phyloP scores from a whole-genome alignment of 2,113 vertebrate genomes.

The Corythaixoides concolor region DNA sequence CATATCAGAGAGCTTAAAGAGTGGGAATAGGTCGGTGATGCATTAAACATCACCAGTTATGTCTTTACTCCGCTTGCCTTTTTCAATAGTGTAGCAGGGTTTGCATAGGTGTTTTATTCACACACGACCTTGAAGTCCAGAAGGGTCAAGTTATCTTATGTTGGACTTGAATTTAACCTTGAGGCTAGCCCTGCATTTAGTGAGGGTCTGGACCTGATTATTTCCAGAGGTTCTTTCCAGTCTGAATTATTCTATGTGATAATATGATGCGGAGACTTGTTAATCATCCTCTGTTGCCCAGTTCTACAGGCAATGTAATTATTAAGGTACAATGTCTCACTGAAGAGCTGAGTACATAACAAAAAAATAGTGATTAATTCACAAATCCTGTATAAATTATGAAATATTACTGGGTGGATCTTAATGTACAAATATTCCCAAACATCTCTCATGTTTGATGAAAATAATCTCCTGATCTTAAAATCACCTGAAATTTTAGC shows the following conservation, averaged over 20 bases:
- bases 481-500: neutral
- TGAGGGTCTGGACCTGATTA: neutral
- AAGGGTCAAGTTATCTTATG: neutral
- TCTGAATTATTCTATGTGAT: neutral
- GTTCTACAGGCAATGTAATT: neutral
- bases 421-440: neutral
- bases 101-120: neutral
- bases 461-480: neutral
- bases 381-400: neutral
- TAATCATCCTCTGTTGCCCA: neutral
- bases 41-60: neutral
- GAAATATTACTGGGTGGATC: neutral
- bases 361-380: constrained; percentile 22
- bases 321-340: neutral
- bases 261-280: neutral
- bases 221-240: neutral
- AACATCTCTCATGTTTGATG: neutral
- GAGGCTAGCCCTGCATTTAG: neutral
- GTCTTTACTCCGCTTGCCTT: neutral
- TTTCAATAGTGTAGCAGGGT: neutral
- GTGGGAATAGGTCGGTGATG: neutral
- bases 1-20: neutral
- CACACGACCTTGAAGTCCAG: neutral
- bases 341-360: neutral
- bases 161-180: neutral